phyloP scores from a whole-genome alignment of 2,113 vertebrate species.

The Scomber colias region DNA sequence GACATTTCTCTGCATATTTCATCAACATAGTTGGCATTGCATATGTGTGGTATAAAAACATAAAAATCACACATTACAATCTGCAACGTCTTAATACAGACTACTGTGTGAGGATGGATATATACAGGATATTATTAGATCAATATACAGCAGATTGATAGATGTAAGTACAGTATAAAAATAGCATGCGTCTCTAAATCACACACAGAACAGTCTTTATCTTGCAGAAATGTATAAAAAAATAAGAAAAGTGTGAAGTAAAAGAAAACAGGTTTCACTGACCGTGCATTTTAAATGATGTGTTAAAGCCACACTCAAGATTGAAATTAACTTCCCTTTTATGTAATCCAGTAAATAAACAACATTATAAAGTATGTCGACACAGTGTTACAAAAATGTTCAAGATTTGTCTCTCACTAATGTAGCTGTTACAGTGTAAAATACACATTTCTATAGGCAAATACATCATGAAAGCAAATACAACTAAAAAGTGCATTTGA shows the following conservation, averaged over 20 bases:
- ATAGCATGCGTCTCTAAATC: slow-evolving; percentile 75
- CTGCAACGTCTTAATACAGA: slow-evolving; percentile 49
- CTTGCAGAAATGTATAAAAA: slow-evolving; percentile 43
- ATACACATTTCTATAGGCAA: background rate
- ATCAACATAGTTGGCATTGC: slow-evolving; percentile 57
- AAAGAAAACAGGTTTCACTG: background rate
- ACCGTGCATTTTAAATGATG: slow-evolving; percentile 10
- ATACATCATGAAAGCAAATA: background rate
- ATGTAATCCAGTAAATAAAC: slow-evolving; percentile 27
- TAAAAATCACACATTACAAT: slow-evolving; percentile 66
- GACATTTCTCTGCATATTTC: slow-evolving; percentile 42
- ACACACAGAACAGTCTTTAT: slow-evolving; percentile 55
- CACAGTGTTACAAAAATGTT: slow-evolving; percentile 29
- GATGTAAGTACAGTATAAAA: slow-evolving; percentile 68
- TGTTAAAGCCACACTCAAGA: background rate
- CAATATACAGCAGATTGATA: slow-evolving; percentile 53
- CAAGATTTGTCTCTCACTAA: background rate
- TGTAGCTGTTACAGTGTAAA: background rate
- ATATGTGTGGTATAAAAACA: slow-evolving; percentile 75
- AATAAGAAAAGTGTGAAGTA: background rate
- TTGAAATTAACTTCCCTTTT: slow-evolving; percentile 47
- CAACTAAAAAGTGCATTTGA: background rate
- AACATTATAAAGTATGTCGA: slow-evolving; percentile 4
- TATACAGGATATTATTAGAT: slow-evolving; percentile 46
- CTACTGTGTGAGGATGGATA: slow-evolving; percentile 31